These are phyloP conservation scores for Gobionotothen gibberifrons DNA, from an alignment of 2,797 vertebrate genomes.

Conservation along the genomic window DNA sequence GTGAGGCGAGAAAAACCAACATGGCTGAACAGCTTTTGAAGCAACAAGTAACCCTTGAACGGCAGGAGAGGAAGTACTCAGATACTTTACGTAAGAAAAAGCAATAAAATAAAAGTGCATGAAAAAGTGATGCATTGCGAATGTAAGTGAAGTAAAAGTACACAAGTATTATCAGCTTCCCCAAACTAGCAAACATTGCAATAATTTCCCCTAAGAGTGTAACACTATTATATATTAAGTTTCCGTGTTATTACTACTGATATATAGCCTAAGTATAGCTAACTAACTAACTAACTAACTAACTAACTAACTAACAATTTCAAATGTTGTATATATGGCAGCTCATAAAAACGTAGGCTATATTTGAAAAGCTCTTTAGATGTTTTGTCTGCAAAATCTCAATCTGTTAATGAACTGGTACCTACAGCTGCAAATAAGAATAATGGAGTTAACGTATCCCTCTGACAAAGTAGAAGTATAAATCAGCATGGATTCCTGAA, in stretches of 20 bases:
- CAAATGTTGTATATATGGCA: no score
- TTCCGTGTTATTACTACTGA: not conserved
- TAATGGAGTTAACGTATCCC: not conserved
- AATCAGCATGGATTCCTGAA: not conserved
- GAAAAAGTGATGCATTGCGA: not conserved
- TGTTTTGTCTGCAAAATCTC: not conserved
- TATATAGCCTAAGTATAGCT: no score
- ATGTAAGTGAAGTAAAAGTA: not conserved
- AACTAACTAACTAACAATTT: no score
- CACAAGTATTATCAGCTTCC: not conserved
- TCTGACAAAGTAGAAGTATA: not conserved
- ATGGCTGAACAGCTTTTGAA: not conserved
- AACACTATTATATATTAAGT: not conserved
- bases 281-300: no score
- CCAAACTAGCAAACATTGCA: not conserved
- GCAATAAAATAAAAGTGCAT: not conserved
- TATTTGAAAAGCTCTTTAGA: no score
- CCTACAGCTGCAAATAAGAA: not conserved
- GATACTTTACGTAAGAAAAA: no score
- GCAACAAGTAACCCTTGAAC: not conserved
- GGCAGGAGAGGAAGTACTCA: no score
- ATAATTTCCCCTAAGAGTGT: not conserved
- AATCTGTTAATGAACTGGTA: no score
- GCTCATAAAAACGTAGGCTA: no score
- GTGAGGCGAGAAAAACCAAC: not conserved